A percentile compares a stretch with the other conserved stretches of the same genome.
These are phyloP conservation scores for Mythimna albipuncta DNA, from an alignment of 2,888 invertebrate genomes.

Conservation along the genomic window DNA sequence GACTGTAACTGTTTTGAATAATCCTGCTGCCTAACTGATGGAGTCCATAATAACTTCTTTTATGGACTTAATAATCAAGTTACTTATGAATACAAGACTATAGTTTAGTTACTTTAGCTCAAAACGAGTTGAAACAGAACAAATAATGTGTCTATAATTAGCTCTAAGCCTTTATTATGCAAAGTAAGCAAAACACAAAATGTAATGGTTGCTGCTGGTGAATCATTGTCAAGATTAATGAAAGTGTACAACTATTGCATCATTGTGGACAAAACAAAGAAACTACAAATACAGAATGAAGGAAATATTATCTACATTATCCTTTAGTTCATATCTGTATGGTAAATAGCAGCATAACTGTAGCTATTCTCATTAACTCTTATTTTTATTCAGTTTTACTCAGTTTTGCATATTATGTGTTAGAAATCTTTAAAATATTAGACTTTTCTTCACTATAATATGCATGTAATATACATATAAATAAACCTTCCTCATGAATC, in stretches of 20 bases:
- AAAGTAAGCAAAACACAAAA: constrained; percentile 46
- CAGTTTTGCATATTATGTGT: too few species aligned
- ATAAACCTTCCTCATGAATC: too few species aligned
- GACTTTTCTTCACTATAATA: too few species aligned
- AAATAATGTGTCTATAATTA: constrained; percentile 19
- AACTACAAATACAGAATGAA: constrained; percentile 6
- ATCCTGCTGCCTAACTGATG: background rate
- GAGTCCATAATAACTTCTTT: background rate
- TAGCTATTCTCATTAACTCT: background rate
- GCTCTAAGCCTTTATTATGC: constrained; percentile 33
- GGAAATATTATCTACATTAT: constrained; percentile 6
- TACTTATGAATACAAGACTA: background rate
- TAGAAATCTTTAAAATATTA: too few species aligned
- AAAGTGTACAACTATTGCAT: constrained; percentile 29
- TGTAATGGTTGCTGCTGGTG: constrained; percentile 24
- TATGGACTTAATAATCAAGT: background rate
- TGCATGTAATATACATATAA: too few species aligned
- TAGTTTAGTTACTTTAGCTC: background rate
- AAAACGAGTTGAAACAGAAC: background rate
- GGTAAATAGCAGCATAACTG: background rate
- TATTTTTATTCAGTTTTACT: background rate
- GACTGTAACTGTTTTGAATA: too few species aligned
- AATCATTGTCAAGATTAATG: constrained; percentile 50
- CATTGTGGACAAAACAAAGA: constrained; percentile 50
- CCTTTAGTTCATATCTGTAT: background rate